Evolutionary conservation across 2,113 vertebrate genomes (phyloP).

Genomic region (Gobio gobio): DNA sequence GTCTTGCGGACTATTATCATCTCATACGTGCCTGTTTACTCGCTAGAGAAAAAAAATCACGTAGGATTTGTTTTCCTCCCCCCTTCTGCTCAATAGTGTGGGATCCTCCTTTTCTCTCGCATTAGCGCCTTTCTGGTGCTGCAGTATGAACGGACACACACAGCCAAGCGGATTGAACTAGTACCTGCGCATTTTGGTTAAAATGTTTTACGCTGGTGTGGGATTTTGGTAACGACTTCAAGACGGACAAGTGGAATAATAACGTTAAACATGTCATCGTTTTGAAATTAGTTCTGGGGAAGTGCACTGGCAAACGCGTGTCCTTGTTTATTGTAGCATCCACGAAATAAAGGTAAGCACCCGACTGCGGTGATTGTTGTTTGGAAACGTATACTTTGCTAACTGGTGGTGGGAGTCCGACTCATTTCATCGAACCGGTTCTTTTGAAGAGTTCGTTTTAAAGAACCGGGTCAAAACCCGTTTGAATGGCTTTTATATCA

Average conservation of each 20-base stretch:
- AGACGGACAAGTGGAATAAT: not conserved
- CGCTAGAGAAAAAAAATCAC: not conserved
- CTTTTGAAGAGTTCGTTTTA: slow-evolving; percentile 7
- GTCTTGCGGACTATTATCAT: not conserved
- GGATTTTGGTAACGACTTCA: slow-evolving; percentile 26
- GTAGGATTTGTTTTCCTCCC: slow-evolving; percentile 15
- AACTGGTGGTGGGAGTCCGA: not conserved
- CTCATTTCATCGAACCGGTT: slow-evolving; percentile 1
- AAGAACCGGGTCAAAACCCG: not conserved
- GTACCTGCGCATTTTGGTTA: not conserved
- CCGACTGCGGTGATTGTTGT: not conserved
- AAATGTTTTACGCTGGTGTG: not conserved
- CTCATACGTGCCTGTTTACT: not conserved
- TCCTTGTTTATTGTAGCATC: not conserved
- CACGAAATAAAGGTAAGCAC: slow-evolving; percentile 23
- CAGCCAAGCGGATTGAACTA: not conserved
- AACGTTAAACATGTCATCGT: not conserved
- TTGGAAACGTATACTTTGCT: not conserved
- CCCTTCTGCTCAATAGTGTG: not conserved
- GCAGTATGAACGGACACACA: slow-evolving; percentile 44
- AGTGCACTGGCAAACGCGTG: not conserved
- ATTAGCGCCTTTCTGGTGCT: slow-evolving; percentile 54
- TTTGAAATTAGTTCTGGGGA: not conserved
- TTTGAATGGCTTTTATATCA: not conserved
- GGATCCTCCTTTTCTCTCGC: slow-evolving; percentile 34